phyloP scores from a whole-genome alignment of 1,140 invertebrate genomes.

The Aleiodes sp. region DNA sequence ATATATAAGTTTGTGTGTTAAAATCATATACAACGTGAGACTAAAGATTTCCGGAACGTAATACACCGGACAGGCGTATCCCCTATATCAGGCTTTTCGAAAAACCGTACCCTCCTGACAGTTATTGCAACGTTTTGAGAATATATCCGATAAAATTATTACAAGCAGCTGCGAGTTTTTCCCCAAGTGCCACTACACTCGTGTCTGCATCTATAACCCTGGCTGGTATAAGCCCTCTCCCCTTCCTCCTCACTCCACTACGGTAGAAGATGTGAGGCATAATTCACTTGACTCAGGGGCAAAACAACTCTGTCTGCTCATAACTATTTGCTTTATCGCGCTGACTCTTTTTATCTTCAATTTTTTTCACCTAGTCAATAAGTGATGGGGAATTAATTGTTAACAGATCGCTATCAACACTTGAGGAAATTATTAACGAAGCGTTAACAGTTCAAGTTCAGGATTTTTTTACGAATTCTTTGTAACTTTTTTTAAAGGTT shows the following conservation, averaged over 20 bases:
- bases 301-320: neutral
- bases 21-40: conserved; percentile 4
- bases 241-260: no score
- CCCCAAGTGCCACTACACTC: neutral
- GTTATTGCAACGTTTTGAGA: conserved; percentile 55
- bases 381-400: conserved; percentile 60
- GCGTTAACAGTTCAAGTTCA: no score
- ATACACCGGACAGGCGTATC: conserved; percentile 41
- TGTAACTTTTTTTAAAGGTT: neutral
- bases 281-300: conserved; percentile 3
- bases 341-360: neutral
- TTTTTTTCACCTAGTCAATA: conserved; percentile 44
- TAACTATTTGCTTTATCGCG: neutral
- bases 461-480: conserved; percentile 22
- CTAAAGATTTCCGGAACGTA: conserved; percentile 49
- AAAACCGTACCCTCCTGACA: conserved; percentile 47
- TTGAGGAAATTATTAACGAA: neutral
- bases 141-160: conserved; percentile 58
- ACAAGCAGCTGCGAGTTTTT: conserved; percentile 53
- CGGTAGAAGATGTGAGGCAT: neutral
- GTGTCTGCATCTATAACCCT: neutral
- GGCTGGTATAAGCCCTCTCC: neutral
- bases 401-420: conserved; percentile 54
- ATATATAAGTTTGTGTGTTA: neutral
- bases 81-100: conserved; percentile 53